Evolutionary conservation across 2,113 vertebrate genomes (phyloP).

Genomic region (Sinocyclocheilus maitianheensis): DNA sequence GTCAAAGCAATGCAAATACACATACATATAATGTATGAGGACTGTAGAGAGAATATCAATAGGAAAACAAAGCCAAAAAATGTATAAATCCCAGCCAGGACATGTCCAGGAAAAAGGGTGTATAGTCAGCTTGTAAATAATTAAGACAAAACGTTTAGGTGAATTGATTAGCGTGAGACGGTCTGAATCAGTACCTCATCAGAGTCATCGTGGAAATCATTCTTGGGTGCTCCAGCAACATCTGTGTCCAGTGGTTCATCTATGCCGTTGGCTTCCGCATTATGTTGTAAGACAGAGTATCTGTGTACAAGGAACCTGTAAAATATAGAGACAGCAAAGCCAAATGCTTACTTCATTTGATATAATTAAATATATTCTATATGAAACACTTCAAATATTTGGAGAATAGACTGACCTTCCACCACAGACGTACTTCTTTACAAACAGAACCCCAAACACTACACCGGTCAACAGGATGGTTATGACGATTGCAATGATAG

Average conservation of each 20-base stretch:
- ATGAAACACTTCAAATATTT: neutral
- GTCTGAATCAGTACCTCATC: slow-evolving; percentile 80
- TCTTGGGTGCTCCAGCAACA: slow-evolving; percentile 68
- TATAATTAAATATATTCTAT: neutral
- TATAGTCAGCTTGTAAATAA: too few relatives aligned
- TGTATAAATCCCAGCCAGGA: too few relatives aligned
- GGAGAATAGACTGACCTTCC: slow-evolving; percentile 81
- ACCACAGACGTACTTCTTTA: slow-evolving; percentile 93
- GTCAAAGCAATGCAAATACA: too few relatives aligned
- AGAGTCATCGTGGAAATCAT: slow-evolving; percentile 87
- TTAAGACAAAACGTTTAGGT: neutral
- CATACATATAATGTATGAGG: too few relatives aligned
- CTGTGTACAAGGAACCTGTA: slow-evolving; percentile 90
- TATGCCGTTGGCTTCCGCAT: slow-evolving; percentile 81
- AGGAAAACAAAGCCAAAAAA: too few relatives aligned
- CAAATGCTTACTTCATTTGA: neutral
- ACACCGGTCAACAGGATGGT: slow-evolving; percentile 77
- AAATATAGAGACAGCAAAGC: neutral
- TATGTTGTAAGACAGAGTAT: slow-evolving; percentile 87
- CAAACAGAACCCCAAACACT: slow-evolving; percentile 77
- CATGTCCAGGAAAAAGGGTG: too few relatives aligned
- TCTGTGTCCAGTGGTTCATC: slow-evolving; percentile 75
- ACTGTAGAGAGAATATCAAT: too few relatives aligned
- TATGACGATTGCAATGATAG: slow-evolving; percentile 82
- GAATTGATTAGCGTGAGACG: neutral